A percentile compares a stretch with the other conserved stretches of the same genome.
Evolutionary conservation across 2,888 invertebrate species (phyloP).

Genomic region (Eilema sororculum): DNA sequence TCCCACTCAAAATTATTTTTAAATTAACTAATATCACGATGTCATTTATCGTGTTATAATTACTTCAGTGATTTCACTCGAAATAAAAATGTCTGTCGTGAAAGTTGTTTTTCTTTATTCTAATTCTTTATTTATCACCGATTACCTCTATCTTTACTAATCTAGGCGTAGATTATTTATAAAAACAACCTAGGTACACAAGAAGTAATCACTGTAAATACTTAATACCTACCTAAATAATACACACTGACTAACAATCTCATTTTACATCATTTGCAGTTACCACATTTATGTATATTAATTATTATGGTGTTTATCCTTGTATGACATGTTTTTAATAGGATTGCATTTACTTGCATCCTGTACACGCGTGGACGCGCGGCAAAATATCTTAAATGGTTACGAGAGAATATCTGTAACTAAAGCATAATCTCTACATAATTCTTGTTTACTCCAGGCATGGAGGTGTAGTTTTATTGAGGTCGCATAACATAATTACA

Average conservation of each 20-base stretch:
- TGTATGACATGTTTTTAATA: not conserved
- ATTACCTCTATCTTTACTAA: not conserved
- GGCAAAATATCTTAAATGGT: not conserved
- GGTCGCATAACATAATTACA: not conserved
- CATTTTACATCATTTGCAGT: too few relatives aligned
- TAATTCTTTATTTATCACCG: not conserved
- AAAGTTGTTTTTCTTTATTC: not conserved
- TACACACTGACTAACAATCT: not conserved
- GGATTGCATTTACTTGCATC: not conserved
- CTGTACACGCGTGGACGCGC: not conserved
- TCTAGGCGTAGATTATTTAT: not conserved
- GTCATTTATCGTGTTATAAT: too few relatives aligned
- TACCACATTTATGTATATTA: not conserved
- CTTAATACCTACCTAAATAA: not conserved
- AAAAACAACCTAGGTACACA: not conserved
- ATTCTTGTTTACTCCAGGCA: too few relatives aligned
- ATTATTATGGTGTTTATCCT: not conserved
- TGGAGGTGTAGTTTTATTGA: not conserved
- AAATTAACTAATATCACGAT: too few relatives aligned
- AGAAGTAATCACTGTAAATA: not conserved
- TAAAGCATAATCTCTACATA: not conserved
- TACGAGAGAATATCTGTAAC: not conserved
- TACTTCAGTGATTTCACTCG: not conserved
- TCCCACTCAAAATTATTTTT: too few relatives aligned
- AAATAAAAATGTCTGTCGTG: constrained; percentile 2